phyloP scores from a whole-genome alignment of 2,888 invertebrate genomes.

The Apantesis nais region DNA sequence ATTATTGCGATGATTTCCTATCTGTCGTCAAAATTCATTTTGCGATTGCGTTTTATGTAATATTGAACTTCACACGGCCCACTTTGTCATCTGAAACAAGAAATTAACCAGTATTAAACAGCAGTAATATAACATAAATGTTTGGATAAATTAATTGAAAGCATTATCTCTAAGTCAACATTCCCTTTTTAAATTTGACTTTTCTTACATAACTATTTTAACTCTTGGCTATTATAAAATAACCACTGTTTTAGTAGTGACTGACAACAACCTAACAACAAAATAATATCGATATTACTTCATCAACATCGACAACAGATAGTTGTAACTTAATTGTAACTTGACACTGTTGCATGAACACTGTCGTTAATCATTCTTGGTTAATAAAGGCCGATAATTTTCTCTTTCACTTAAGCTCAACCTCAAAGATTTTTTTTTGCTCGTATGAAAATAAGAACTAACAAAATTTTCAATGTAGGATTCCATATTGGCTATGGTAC shows the following conservation, averaged over 20 bases:
- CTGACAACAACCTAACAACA: too few relatives aligned
- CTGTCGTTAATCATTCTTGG: background rate
- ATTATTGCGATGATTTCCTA: slow-evolving; percentile 53
- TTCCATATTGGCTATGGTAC: background rate
- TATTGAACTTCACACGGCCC: slow-evolving; percentile 48
- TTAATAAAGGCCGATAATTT: background rate
- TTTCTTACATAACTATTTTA: background rate
- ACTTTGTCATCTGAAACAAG: slow-evolving; percentile 63
- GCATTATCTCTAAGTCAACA: too few relatives aligned
- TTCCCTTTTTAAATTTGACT: background rate
- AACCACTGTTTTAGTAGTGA: too few relatives aligned
- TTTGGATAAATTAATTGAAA: background rate
- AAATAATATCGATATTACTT: background rate
- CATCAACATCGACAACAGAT: background rate
- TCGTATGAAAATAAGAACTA: background rate
- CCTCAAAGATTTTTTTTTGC: background rate
- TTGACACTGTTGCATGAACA: background rate
- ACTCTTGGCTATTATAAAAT: background rate
- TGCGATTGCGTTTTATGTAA: slow-evolving; percentile 63
- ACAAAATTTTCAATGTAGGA: background rate
- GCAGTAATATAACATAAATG: background rate
- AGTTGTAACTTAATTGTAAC: background rate
- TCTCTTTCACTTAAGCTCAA: background rate
- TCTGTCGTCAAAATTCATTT: slow-evolving; percentile 69
- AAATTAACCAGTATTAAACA: slow-evolving; percentile 25